Percentiles rank a stretch among this genome's conserved stretches.
These are phyloP conservation scores for Heliconius hortense DNA, from an alignment of 2,888 invertebrate genomes.

Conservation along the genomic window DNA sequence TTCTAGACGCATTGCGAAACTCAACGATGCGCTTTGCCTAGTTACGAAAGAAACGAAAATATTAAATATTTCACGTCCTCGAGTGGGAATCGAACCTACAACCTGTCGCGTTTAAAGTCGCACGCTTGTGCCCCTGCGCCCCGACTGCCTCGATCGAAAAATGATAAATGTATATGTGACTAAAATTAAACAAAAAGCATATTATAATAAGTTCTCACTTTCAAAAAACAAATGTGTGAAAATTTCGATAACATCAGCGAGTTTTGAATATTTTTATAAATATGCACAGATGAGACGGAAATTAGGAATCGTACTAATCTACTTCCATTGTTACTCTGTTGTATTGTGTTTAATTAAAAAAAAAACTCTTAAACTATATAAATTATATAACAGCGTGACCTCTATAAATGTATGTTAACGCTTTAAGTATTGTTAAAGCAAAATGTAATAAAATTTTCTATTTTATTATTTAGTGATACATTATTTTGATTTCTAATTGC, in stretches of 20 bases:
- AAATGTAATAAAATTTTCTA: background rate
- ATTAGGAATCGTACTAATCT: constrained; percentile 8
- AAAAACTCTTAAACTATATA: background rate
- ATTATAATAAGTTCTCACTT: constrained; percentile 10
- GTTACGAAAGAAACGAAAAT: too few relatives aligned
- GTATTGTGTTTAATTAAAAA: background rate
- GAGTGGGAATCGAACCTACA: too few relatives aligned
- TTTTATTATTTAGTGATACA: too few relatives aligned
- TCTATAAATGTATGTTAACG: background rate
- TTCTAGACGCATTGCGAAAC: too few relatives aligned
- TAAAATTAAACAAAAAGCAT: background rate
- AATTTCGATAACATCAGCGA: constrained; percentile 2
- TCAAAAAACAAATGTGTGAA: background rate
- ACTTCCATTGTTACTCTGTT: constrained; percentile 7
- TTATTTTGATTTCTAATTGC: too few relatives aligned
- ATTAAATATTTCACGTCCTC: too few relatives aligned
- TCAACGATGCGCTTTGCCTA: too few relatives aligned
- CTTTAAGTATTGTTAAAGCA: background rate
- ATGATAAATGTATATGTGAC: too few relatives aligned
- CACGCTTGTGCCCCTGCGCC: too few relatives aligned
- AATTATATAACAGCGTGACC: background rate
- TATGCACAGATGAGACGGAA: background rate
- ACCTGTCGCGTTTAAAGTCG: too few relatives aligned
- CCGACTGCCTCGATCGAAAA: too few relatives aligned
- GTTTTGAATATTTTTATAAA: constrained; percentile 6